Conservation (phyloP, 2,888 invertebrate genomes). For the Pyrocoelia pectoralis region DNA sequence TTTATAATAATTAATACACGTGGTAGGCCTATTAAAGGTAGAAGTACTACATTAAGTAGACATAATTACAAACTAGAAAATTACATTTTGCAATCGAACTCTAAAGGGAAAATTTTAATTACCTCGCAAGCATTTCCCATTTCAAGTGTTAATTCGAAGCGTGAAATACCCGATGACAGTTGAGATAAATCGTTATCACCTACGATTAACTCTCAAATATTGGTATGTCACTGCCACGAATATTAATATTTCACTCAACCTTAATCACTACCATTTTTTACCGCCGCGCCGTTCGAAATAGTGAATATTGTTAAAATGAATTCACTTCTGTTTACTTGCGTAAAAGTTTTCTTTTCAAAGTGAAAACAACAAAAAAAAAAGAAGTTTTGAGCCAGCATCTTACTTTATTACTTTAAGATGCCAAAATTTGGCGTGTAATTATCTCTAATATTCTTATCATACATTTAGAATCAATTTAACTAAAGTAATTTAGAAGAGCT, state of each 20-base stretch:
- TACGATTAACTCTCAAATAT: slow-evolving; percentile 56
- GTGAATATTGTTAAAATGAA: slow-evolving; percentile 6
- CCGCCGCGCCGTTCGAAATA: slow-evolving; percentile 33
- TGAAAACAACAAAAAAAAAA: no score
- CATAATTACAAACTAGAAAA: neutral
- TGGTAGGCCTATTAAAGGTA: no score
- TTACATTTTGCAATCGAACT: slow-evolving; percentile 20
- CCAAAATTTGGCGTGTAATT: neutral
- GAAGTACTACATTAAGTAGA: neutral
- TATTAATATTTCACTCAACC: slow-evolving; percentile 51
- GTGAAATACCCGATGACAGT: slow-evolving; percentile 49
- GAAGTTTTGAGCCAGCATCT: neutral
- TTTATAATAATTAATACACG: no score
- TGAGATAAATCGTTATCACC: slow-evolving; percentile 55
- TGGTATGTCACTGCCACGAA: slow-evolving; percentile 56
- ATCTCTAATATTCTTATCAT: neutral
- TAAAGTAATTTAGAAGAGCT: neutral
- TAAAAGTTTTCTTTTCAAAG: no score
- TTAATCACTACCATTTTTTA: neutral
- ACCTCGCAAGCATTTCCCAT: slow-evolving; percentile 42
- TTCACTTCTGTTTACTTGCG: no score
- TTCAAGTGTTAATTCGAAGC: slow-evolving; percentile 54
- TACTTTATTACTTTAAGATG: neutral
- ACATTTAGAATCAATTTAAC: slow-evolving; percentile 1
- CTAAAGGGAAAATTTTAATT: slow-evolving; percentile 38